phyloP scores from a whole-genome alignment of 2,797 vertebrate species.

The Rhodeus uyekii region DNA sequence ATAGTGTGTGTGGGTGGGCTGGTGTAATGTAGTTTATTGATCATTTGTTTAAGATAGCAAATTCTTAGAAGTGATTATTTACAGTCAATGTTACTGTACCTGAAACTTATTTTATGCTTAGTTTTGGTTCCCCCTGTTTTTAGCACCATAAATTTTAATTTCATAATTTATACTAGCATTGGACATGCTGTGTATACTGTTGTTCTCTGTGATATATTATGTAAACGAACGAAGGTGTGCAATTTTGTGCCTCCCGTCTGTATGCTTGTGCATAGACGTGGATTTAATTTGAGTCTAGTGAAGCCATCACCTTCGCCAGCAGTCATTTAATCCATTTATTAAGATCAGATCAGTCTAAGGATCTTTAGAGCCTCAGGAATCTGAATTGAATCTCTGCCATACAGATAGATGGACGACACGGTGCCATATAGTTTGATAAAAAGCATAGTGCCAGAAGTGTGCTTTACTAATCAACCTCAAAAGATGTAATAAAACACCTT shows the following conservation, averaged over 20 bases:
- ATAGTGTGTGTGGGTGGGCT: background rate
- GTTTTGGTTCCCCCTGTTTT: background rate
- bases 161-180: background rate
- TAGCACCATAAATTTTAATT: background rate
- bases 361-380: constrained; percentile 38
- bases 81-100: background rate
- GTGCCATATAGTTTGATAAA: constrained; percentile 30
- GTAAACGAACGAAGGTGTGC: constrained; percentile 38
- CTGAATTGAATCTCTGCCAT: constrained; percentile 43
- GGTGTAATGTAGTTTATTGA: background rate
- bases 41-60: background rate
- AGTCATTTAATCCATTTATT: constrained; percentile 34
- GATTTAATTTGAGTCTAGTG: constrained; percentile 36
- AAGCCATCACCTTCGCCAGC: constrained; percentile 26
- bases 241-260: constrained; percentile 38
- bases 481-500: constrained; percentile 3
- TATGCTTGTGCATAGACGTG: constrained; percentile 12
- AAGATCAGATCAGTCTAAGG: constrained; percentile 50
- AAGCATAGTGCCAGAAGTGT: background rate
- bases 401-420: constrained; percentile 53
- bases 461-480: constrained; percentile 14
- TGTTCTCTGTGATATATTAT: background rate
- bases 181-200: background rate
- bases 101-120: background rate
- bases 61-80: background rate